Base-by-base conservation (phyloP, 2,797 vertebrate genomes). In the Sebastes taczanowskii region DNA sequence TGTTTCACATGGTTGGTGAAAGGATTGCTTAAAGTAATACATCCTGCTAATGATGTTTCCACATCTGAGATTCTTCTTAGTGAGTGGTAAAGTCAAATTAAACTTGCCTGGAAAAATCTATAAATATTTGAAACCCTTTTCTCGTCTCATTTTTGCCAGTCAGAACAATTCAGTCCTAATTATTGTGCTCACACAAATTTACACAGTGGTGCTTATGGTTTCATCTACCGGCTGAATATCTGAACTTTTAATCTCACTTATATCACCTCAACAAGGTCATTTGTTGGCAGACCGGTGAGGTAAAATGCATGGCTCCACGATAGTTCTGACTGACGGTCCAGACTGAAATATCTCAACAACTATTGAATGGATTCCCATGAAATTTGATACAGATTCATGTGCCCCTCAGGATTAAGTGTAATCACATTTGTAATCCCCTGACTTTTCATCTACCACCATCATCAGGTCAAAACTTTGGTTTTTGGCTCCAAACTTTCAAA, bases 11-110 rank as follows among this genome's bases (percentile, higher is more conserved):
- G 68, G 30, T 60, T 46, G 68, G 82, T 78, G 42, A 80, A 46
- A 85, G 65, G 27, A 27, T 73, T 73, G 35, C 58, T 80, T 60
- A 25, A 62, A 77, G 55, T 75, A 64, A 73, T 58, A 34, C 67
- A 60, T 74, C 34, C 29, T 63, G 32, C 71, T 80, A 83, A 88
- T 80, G 73, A 83, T 78, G 46, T 89, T 89, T 81, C 77, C 78
- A 81, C 35, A 42, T 84, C 49, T 78, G 62, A 61, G 42, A 34
- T 60, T 72, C 25, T 13, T 76, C 38, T 52, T 18, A 53, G 20
- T 71, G 22, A 72, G 35, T 72, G 62, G 55, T 22, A 71, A 52
- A 55, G 60, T 77, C 79, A 16, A 70, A 84, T 81, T 42, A 81
- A 83, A 82, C 62, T 22, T 22, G 20, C 52, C 53, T 65, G 11